A percentile compares a stretch with the other conserved stretches of the same genome.
Conservation (phyloP, 2,888 invertebrate genomes). For the Pyrrhia umbra region DNA sequence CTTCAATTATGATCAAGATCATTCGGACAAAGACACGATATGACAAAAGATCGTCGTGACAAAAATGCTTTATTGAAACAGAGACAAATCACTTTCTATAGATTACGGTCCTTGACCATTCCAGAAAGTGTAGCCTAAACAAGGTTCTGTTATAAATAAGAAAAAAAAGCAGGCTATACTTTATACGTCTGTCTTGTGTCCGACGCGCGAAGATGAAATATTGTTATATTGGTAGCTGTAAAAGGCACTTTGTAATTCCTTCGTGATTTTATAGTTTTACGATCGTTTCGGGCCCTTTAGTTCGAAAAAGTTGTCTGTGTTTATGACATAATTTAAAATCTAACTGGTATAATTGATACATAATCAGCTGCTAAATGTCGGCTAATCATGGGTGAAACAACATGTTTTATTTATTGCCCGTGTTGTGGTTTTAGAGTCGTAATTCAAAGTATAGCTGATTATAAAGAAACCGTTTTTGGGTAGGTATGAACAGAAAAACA, state of each 20-base stretch:
- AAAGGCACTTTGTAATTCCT: constrained; percentile 83
- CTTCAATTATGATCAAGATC: constrained; percentile 82
- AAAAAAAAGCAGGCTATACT: constrained; percentile 65
- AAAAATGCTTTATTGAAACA: constrained; percentile 78
- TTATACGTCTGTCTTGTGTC: constrained; percentile 64
- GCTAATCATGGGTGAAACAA: constrained; percentile 66
- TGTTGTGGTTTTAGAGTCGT: constrained; percentile 57
- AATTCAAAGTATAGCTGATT: constrained; percentile 46
- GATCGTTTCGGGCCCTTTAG: constrained; percentile 78
- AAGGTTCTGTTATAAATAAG: constrained; percentile 75
- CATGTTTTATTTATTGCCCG: constrained; percentile 63
- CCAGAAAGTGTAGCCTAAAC: constrained; percentile 77
- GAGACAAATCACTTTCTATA: constrained; percentile 80
- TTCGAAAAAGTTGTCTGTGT: constrained; percentile 73
- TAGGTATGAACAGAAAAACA: not conserved
- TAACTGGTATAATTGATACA: constrained; percentile 71
- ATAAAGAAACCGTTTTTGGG: constrained; percentile 5
- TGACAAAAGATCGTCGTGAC: constrained; percentile 83
- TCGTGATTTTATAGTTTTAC: constrained; percentile 87
- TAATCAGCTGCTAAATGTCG: constrained; percentile 79
- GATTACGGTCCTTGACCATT: constrained; percentile 83
- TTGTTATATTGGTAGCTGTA: constrained; percentile 85
- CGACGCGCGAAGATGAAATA: constrained; percentile 85
- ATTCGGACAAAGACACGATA: constrained; percentile 69
- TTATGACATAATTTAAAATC: constrained; percentile 76